Percentiles rank a stretch among this genome's conserved stretches.
Evolutionary conservation across 2,888 invertebrate species (phyloP).

Genomic region (Holacanthella duospinosa): DNA sequence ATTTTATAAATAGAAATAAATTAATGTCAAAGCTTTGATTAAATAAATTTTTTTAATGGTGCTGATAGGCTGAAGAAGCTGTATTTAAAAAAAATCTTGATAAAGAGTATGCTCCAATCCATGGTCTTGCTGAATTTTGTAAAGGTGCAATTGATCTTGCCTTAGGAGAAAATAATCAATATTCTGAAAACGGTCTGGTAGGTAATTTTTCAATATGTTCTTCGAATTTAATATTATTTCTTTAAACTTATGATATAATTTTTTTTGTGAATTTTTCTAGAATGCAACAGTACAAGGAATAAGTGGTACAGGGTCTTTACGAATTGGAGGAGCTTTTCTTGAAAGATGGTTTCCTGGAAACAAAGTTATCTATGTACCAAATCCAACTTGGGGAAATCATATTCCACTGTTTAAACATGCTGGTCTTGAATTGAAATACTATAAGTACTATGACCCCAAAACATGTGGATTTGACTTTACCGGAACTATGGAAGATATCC

Average conservation of each 20-base stretch:
- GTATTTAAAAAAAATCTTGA: slow-evolving; percentile 60
- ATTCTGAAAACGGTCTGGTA: slow-evolving; percentile 60
- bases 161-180: slow-evolving; percentile 64
- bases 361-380: slow-evolving; percentile 77
- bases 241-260: background rate
- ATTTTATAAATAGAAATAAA: background rate
- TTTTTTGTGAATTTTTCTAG: slow-evolving; percentile 42
- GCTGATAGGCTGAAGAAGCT: slow-evolving; percentile 70
- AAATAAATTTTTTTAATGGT: background rate
- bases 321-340: slow-evolving; percentile 81
- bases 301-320: slow-evolving; percentile 94
- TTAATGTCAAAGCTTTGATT: too few relatives aligned
- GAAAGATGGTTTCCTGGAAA: slow-evolving; percentile 64
- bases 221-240: background rate
- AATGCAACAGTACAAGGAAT: slow-evolving; percentile 67
- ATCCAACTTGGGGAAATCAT: slow-evolving; percentile 98
- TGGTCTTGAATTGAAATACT: slow-evolving; percentile 72
- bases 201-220: slow-evolving; percentile 41
- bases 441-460: slow-evolving; percentile 86
- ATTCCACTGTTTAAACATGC: slow-evolving; percentile 83
- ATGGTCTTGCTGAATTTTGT: slow-evolving; percentile 73
- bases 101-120: slow-evolving; percentile 91
- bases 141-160: slow-evolving; percentile 75
- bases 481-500: slow-evolving; percentile 79
- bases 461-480: slow-evolving; percentile 87